These are phyloP conservation scores for Psilopsiagon aymara DNA, from an alignment of 2,113 vertebrate species.

Conservation along the genomic window DNA sequence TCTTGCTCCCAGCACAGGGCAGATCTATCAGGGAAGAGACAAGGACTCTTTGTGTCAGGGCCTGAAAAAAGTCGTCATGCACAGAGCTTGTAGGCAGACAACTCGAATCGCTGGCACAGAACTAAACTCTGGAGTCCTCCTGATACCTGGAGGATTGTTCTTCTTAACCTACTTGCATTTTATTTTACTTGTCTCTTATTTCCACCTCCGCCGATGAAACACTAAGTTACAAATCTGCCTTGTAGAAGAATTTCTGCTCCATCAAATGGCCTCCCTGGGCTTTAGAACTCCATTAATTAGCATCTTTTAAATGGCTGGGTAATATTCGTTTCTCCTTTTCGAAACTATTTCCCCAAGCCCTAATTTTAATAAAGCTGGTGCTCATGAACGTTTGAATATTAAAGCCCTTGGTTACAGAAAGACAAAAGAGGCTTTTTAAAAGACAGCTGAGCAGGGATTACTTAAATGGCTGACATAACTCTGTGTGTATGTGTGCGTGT, in stretches of 20 bases:
- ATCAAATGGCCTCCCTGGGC: slow-evolving; percentile 73
- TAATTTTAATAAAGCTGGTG: slow-evolving; percentile 82
- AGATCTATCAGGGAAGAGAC: background rate
- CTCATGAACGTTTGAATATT: slow-evolving; percentile 79
- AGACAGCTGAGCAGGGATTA: slow-evolving; percentile 60
- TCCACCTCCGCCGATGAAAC: background rate
- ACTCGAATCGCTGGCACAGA: background rate
- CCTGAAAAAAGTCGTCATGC: background rate
- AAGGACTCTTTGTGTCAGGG: background rate
- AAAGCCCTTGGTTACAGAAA: slow-evolving; percentile 76
- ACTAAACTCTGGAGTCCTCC: background rate
- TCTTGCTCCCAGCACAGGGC: background rate
- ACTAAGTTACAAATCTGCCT: slow-evolving; percentile 57
- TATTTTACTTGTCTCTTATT: slow-evolving; percentile 42
- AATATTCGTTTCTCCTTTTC: slow-evolving; percentile 74
- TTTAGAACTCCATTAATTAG: slow-evolving; percentile 82
- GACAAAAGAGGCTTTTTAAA: slow-evolving; percentile 73
- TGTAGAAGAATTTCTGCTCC: slow-evolving; percentile 53
- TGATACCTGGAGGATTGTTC: slow-evolving; percentile 53
- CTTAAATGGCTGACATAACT: slow-evolving; percentile 44
- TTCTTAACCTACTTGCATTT: slow-evolving; percentile 70
- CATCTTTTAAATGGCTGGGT: slow-evolving; percentile 81
- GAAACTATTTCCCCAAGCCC: slow-evolving; percentile 76
- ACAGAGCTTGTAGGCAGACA: background rate
- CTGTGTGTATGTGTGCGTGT: background rate